Base-by-base conservation (phyloP, 2,888 invertebrate genomes). In the Drosophila borealis region DNA sequence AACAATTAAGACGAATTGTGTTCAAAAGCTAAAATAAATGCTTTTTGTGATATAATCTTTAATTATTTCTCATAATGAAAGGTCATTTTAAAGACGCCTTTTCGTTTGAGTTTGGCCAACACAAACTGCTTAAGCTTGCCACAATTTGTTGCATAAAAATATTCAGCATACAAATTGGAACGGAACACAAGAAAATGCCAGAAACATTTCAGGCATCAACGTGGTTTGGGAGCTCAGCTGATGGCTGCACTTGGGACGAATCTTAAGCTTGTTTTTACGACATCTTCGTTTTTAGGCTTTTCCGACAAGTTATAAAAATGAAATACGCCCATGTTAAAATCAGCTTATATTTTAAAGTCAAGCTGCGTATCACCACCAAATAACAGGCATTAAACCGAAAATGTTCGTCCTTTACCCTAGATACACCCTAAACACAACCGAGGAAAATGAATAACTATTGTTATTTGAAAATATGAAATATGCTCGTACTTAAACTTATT, bases 161-260 rank as follows among this genome's bases (percentile, higher is more conserved):
- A 49, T 5, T 63, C 64, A 29, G 49, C 63, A 70, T 63, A 55
- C 50, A 59, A 70, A 57, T 63, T 70, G 68, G 37, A 29, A 8
- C 29, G 17, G n/a, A 46, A 19, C 2, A 36, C 61, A 17, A 44
- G 36, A 29, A 39, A 8, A 33, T 1, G 0, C 6, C 29, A 29
- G 2, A 42, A 45, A 39, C 56, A 21, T 60, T 44, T 36, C 34
- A 10, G 37, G 36, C 63, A 25, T 1, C 21, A n/a, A 34, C 33
- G 10, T 34, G 42, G 53, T 34, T 48, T 29, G 14, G 45, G 6
- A 14, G 29, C 29, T 19, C 10, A 11, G 34, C 48, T 63, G 48
- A 63, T 42, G 46, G n/a, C 41, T 63, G 41, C 64, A 64, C 42
- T 49, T 42, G 41, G 36, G 34, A 11, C 13, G 25, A 29, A 14